Base-by-base conservation (phyloP, 1,140 invertebrate genomes). In the Melipona quadrifasciata region DNA sequence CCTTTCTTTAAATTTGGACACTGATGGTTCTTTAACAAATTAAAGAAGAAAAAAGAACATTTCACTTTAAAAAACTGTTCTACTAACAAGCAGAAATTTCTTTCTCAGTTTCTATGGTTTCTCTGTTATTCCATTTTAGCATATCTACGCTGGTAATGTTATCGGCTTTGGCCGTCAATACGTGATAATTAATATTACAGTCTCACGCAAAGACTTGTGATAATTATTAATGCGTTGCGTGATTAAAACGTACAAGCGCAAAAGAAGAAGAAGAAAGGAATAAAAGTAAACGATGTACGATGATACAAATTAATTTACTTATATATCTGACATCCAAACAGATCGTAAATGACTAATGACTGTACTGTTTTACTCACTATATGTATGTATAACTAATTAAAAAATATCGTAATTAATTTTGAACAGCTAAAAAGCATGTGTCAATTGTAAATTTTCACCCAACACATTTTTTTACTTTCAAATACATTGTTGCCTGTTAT, bases 371-470 rank as follows among this genome's bases (percentile, higher is more conserved):
- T 24, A 1, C n/a, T 34, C 10, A 1, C 1, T 24, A 27, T 57
- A 65, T n/a, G n/a, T 73, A 47, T 81, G 65, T 81, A 73, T 19
- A 81, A n/a, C 70, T 57, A 34, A 75, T 82, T 65, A 82, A 21
- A 39, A 34, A 24, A 27, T 24, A 58, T 1, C 16, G 14, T 21
- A 24, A 64, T 47, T 64, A 77, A 27, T 1, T 24, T 1, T 27
- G n/a, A 8, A 27, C 64, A 0, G 39, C 11, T 47, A 19, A 0
- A 27, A 53, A n/a, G 0, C 24, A 19, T 47, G 0, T 31, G 2
- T 21, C 27, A 16, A 3, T 55, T 21, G 27, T 1, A 19, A 55
- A 55, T n/a, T 21, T 74, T 55, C 51, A 3, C 21, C 12, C 10
- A 19, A 51, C 16, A 27, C 11, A 27, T 74, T 74, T 31, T 55